phyloP scores from a whole-genome alignment of 2,113 vertebrate species.

The Paramisgurnus dabryanus region DNA sequence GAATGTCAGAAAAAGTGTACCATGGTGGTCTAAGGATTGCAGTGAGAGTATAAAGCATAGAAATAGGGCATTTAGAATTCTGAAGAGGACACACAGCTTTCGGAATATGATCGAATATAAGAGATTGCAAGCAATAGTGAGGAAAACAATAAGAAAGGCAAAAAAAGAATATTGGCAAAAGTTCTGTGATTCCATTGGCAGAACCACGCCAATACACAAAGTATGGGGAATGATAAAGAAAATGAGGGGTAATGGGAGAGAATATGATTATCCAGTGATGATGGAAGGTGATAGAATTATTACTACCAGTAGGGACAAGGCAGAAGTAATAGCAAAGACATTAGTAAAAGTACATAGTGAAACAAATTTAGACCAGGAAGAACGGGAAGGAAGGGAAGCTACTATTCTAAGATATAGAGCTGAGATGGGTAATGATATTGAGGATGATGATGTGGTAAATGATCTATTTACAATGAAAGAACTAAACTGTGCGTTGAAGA shows the following conservation, averaged over 20 bases:
- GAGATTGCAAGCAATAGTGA: too few relatives aligned
- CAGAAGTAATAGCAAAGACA: neutral
- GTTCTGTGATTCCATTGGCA: neutral
- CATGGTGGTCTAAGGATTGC: too few relatives aligned
- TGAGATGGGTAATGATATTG: neutral
- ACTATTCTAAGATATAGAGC: neutral
- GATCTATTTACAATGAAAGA: neutral
- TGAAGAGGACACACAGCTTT: too few relatives aligned
- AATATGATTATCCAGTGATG: neutral
- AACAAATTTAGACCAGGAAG: neutral
- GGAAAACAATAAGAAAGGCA: too few relatives aligned
- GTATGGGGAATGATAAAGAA: neutral
- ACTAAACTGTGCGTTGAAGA: neutral
- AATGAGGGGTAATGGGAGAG: neutral
- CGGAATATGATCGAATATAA: too few relatives aligned
- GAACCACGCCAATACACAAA: neutral
- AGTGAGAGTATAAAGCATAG: too few relatives aligned
- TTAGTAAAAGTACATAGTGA: neutral
- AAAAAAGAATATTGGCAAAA: neutral
- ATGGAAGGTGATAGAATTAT: neutral
- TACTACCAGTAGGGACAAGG: neutral
- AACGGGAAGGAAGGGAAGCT: neutral
- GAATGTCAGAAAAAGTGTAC: too few relatives aligned
- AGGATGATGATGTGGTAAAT: neutral
- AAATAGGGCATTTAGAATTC: too few relatives aligned